These are phyloP conservation scores for Noctua janthe DNA, from an alignment of 2,888 invertebrate species.

Conservation along the genomic window DNA sequence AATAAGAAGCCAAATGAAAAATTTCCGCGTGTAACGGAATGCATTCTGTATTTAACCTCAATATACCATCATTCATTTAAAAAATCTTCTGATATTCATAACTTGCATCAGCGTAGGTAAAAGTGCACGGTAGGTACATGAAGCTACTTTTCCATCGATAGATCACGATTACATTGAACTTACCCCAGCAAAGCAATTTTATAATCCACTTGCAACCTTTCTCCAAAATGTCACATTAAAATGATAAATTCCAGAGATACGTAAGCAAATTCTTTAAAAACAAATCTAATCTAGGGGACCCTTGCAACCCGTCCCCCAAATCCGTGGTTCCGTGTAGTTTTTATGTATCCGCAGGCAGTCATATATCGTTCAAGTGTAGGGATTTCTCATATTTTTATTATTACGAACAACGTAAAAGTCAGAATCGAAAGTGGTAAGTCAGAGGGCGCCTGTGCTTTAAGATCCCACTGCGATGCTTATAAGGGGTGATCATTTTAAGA, in stretches of 20 bases:
- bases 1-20: not conserved
- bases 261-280: constrained; percentile 59
- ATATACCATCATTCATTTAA: not conserved
- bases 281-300: constrained; percentile 55
- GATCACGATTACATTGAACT: constrained; percentile 22
- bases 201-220: constrained; percentile 17
- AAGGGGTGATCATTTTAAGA: constrained; percentile 68
- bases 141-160: not conserved
- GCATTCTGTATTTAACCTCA: not conserved
- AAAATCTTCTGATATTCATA: not conserved
- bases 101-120: not conserved
- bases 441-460: constrained; percentile 73
- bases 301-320: constrained; percentile 46
- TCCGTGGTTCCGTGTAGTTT: constrained; percentile 63
- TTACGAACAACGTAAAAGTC: constrained; percentile 83
- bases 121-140: not conserved
- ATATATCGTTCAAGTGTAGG: constrained; percentile 83
- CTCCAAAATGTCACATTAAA: constrained; percentile 60
- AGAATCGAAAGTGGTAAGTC: constrained; percentile 77
- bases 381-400: constrained; percentile 87
- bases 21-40: too few relatives aligned
- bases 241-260: constrained; percentile 54
- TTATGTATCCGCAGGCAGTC: constrained; percentile 86
- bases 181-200: constrained; percentile 15
- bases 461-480: constrained; percentile 71